Evolutionary conservation across 2,888 invertebrate genomes (phyloP), one percentile per base, ranked within the genome.

Genomic region (Cyaniris semiargus): DNA sequence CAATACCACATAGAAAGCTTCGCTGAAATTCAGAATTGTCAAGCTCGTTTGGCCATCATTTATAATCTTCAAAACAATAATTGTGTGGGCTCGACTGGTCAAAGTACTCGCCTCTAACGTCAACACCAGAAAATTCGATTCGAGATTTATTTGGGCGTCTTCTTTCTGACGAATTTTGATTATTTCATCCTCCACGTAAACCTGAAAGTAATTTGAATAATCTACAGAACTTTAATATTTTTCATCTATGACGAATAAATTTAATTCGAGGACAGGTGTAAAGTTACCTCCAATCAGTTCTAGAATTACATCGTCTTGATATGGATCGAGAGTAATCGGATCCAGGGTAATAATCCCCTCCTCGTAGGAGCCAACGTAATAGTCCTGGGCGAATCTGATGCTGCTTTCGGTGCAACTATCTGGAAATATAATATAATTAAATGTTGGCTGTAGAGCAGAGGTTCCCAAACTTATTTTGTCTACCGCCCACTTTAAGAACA

Each of bases 201-300:
- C 70, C 80, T 83, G 82, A 80, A 86, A 85, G 79, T 83, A 83
- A 38, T 83, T 79, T 71, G 76, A 78, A 78, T 83, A 80, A 80
- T 86, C 85, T 85, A 81, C 83, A 85, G 84, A 77, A 80, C 77
- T 81, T 80, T 83, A 81, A 71, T 77, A 80, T 53, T 79, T 80
- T 66, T 75, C 21, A 77, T n/a, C 75, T 38, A 7, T 44, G 23
- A 72, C 75, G 56, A 23, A 34, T 72, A 18, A 75, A 77, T 72
- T 8, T 70, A 70, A 56, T 83, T 53, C n/a, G 21, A 48, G 27
- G 23, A 53, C 38, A 53, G 48, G 74, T 27, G 18, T 74, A 53
- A 7, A 27, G 27, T 74, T 74, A 86, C 85, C 85, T 83, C 85
- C 85, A 15, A 38, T 75, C n/a, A 85, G 75, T 8, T 78, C 77